A percentile compares a stretch with the other conserved stretches of the same genome.
These are phyloP conservation scores for Frieseomelitta varia DNA, from an alignment of 1,140 invertebrate species.

Conservation along the genomic window DNA sequence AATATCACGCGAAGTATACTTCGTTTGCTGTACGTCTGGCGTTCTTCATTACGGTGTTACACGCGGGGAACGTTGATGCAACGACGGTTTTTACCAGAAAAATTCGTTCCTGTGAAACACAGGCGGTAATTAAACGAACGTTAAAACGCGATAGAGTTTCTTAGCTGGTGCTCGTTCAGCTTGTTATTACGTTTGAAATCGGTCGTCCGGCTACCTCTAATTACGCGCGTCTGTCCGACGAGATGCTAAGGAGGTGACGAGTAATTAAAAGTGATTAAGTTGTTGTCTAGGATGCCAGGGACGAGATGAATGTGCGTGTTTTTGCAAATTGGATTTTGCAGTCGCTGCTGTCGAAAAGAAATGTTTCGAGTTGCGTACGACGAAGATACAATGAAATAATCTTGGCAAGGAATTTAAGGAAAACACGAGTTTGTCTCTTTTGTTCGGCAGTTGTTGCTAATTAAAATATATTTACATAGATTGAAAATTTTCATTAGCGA, in stretches of 20 bases:
- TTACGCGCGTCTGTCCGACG: conserved; percentile 18
- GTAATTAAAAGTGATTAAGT: conserved; percentile 44
- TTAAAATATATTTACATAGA: neutral
- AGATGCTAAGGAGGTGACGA: conserved; percentile 27
- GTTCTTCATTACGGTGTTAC: neutral
- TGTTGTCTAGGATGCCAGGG: conserved; percentile 19
- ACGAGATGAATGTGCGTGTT: neutral
- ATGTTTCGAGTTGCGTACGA: neutral
- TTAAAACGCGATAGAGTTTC: conserved; percentile 21
- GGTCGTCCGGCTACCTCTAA: conserved; percentile 21
- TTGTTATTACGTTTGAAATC: conserved; percentile 43
- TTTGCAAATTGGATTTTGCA: neutral
- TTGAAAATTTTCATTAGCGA: neutral
- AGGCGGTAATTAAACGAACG: conserved; percentile 4
- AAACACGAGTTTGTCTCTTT: neutral
- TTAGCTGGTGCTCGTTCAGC: conserved; percentile 2
- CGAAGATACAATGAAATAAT: neutral
- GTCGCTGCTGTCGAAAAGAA: neutral
- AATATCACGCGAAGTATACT: neutral
- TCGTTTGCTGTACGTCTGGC: no score
- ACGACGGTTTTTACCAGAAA: neutral
- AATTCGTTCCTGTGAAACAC: neutral
- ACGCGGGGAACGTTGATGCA: neutral
- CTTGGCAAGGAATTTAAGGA: neutral
- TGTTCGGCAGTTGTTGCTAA: neutral